phyloP scores from a whole-genome alignment of 2,113 vertebrate genomes.

The Rhinolophus sinicus region DNA sequence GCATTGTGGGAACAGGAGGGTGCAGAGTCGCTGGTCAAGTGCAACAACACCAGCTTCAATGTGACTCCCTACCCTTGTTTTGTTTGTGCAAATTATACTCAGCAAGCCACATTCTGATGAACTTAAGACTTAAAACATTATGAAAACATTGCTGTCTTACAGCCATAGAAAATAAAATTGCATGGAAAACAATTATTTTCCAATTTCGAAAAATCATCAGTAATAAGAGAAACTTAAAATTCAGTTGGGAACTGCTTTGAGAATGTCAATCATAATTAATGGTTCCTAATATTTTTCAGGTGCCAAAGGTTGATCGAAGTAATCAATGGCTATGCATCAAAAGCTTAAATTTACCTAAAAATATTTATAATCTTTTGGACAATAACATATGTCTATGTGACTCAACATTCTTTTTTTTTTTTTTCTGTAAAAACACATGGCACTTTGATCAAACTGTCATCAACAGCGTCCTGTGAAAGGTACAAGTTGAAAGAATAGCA shows the following conservation, averaged over 20 bases:
- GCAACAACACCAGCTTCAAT: neutral
- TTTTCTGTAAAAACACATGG: constrained; percentile 78
- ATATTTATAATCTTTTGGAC: constrained; percentile 69
- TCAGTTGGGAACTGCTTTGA: neutral
- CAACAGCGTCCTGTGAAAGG: constrained; percentile 80
- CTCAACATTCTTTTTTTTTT: constrained; percentile 48
- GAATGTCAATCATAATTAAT: neutral
- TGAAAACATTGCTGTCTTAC: neutral
- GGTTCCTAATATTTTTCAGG: neutral
- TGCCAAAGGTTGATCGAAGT: neutral
- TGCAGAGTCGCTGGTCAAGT: neutral
- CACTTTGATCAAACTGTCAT: constrained; percentile 84
- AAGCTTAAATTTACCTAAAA: constrained; percentile 5
- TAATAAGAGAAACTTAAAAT: neutral
- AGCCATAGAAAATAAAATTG: neutral
- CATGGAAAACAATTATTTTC: neutral
- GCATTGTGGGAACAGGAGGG: fast-evolving
- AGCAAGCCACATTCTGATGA: neutral
- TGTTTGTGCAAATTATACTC: neutral
- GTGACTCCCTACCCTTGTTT: neutral
- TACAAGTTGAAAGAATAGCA: constrained; percentile 74
- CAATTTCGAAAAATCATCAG: neutral
- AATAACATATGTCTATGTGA: constrained; percentile 83
- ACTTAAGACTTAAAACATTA: neutral
- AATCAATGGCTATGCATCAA: neutral